Conservation (phyloP, 2,797 vertebrate genomes). For the Pygocentrus nattereri region DNA sequence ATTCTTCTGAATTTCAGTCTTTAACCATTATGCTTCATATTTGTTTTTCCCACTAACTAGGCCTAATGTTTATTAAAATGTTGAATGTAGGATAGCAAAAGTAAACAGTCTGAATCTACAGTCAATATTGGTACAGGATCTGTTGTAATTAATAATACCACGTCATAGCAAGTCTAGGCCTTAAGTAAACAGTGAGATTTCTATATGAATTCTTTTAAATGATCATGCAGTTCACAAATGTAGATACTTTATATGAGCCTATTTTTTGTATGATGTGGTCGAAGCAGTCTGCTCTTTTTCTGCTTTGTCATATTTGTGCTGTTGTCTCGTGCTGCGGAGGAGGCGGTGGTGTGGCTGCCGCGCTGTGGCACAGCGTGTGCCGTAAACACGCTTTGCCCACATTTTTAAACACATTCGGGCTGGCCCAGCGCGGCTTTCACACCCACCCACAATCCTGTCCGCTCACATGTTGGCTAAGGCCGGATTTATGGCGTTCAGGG, state of each 20-base stretch:
- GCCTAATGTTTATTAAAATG: not conserved
- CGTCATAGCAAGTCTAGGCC: not conserved
- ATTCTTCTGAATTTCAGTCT: conserved; percentile 52
- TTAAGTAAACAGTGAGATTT: not conserved
- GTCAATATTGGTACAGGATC: conserved; percentile 14
- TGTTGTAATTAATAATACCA: conserved; percentile 18
- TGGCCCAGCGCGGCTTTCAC: conserved; percentile 4
- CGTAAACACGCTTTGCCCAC: conserved; percentile 34
- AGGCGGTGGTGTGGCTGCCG: not conserved
- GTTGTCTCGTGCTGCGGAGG: conserved; percentile 8
- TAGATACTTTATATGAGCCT: not conserved
- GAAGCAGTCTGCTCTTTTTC: not conserved
- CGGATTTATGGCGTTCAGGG: conserved; percentile 5
- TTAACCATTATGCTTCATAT: conserved; percentile 34
- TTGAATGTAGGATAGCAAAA: conserved; percentile 16
- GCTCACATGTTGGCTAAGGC: not conserved
- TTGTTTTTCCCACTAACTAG: conserved; percentile 18
- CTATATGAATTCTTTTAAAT: not conserved
- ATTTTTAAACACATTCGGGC: conserved; percentile 7
- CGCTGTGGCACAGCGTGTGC: not conserved
- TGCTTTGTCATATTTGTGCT: conserved; percentile 22
- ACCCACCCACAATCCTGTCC: conserved; percentile 36
- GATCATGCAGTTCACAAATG: not conserved
- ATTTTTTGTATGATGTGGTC: not conserved
- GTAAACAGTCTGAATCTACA: conserved; percentile 48